Evolutionary conservation across 2,888 invertebrate genomes (phyloP), one percentile per base, ranked within the genome.

Genomic region (Carabus problematicus): DNA sequence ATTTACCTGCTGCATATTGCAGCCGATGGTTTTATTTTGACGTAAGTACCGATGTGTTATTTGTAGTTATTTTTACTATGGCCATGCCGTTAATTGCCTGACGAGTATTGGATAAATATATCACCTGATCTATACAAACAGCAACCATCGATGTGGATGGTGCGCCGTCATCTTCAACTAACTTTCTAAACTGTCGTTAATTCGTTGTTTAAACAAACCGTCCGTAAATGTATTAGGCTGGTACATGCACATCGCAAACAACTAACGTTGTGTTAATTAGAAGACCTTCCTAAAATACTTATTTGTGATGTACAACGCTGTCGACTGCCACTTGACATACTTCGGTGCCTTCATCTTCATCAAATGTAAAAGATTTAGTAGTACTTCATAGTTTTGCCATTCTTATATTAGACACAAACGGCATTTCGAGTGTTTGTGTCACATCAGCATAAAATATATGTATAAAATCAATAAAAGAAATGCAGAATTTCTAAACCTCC

Each of bases 181-280:
- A 64, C 64, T 64, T 64, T 64, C 64, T 64, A 64, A 64, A 64
- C 58, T 56, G 58, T 64, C 55, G 64, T 64, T 64, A 64, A 64
- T 64, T 43, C 29, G 64, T 64, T 64, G 42, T 56, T 39, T 47
- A 64, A 56, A 64, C 47, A 64, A 42, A 12, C 39, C 3, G 42
- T 59, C 8, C 43, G 47, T 18, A 1, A 60, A 47, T 39, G 40
- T 49, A 62, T 62, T 62, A 62, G 62, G 49, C 16, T 1, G 47
- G 8, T 52, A 47, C 45, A 18, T 56, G 12, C 29, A 52, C 52
- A 9, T 56, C 14, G 64, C 19, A 64, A 64, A 64, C 47, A 58
- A 42, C 16, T 19, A 11, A 11, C 56, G 55, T 45, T 64, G 64
- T 64, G 64, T 64, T 64, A 64, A 64, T 64, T 56, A 64, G 18